A percentile compares a stretch with the other conserved stretches of the same genome.
These are phyloP conservation scores for Cynopterus sphinx DNA, from an alignment of 2,797 vertebrate genomes.

Conservation along the genomic window DNA sequence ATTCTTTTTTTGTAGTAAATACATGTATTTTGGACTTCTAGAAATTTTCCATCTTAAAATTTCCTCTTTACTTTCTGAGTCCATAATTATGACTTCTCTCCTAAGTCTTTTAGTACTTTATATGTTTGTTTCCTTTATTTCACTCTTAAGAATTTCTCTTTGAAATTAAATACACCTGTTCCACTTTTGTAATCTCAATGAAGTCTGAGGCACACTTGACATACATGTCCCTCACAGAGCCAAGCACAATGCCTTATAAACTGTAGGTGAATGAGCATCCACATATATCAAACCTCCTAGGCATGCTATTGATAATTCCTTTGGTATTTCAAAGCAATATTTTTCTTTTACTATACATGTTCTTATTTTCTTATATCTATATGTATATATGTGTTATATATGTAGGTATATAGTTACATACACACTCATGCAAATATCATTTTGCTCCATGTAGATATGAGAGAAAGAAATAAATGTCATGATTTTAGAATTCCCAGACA, in stretches of 20 bases:
- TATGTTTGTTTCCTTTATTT: background rate
- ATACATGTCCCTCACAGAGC: rapidly evolving
- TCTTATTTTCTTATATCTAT: background rate
- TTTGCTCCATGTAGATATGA: background rate
- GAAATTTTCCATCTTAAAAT: background rate
- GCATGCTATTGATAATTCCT: background rate
- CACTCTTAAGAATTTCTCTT: background rate
- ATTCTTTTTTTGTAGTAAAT: background rate
- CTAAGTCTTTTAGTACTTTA: background rate
- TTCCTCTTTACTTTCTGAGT: background rate
- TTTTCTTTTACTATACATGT: background rate
- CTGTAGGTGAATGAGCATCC: rapidly evolving
- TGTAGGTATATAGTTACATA: background rate
- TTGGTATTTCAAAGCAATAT: background rate
- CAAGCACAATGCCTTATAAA: background rate
- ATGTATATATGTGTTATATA: background rate
- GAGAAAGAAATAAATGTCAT: background rate
- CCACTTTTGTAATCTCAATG: background rate
- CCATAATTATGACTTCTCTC: background rate
- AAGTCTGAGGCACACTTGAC: background rate
- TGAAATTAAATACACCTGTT: background rate
- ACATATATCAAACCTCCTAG: background rate
- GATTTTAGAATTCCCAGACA: background rate
- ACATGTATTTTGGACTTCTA: background rate
- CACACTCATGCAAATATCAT: background rate